Conservation (phyloP, 2,113 vertebrate species). For the Suncus etruscus region DNA sequence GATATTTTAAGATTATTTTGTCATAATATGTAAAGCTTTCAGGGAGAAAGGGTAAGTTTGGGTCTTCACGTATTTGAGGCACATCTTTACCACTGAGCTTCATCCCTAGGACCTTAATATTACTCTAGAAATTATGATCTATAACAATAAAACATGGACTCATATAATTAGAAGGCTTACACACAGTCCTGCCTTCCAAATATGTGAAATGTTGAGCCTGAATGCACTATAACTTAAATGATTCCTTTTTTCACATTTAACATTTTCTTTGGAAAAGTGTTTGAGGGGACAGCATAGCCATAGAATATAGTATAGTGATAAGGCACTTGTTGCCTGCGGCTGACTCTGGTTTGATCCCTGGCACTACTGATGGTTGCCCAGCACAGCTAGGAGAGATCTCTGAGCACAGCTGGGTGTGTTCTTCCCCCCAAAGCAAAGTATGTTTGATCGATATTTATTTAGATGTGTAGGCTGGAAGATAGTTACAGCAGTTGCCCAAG, state of each 20-base stretch:
- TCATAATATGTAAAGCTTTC: too few species aligned
- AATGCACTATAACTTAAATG: background rate
- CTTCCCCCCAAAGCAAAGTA: background rate
- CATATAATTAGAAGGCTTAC: background rate
- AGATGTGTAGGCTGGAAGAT: background rate
- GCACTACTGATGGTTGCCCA: too few species aligned
- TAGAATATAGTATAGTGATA: too few species aligned
- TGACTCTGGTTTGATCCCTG: too few species aligned
- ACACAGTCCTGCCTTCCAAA: background rate
- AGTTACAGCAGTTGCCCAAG: background rate
- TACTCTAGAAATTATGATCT: background rate
- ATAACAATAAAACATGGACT: background rate
- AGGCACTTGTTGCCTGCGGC: too few species aligned
- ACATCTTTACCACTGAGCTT: too few species aligned
- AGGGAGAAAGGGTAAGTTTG: too few species aligned
- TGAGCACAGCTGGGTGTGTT: too few species aligned
- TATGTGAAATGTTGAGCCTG: background rate
- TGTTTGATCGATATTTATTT: constrained; percentile 45
- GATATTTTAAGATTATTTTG: constrained; percentile 37
- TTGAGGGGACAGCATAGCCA: too few species aligned
- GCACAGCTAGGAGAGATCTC: too few species aligned
- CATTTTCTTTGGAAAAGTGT: too few species aligned
- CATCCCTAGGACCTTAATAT: background rate
- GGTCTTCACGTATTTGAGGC: too few species aligned
- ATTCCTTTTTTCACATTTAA: background rate